Conservation (phyloP, 2,797 vertebrate species). For the Tenualosa ilisha region DNA sequence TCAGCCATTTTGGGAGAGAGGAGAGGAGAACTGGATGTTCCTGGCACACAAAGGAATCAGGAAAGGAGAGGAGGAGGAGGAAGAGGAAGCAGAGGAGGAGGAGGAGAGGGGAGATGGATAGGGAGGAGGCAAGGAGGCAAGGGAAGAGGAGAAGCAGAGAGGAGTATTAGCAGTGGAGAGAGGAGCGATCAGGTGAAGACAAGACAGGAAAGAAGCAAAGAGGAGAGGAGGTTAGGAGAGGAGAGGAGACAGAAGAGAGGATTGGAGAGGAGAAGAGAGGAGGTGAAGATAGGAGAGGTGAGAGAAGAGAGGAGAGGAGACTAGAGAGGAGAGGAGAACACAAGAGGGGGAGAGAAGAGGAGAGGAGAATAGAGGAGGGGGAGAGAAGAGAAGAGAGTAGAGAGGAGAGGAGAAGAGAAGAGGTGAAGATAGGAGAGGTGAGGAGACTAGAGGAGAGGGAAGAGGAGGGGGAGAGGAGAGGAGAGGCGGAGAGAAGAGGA, state of each 20-base stretch:
- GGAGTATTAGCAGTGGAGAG: background rate
- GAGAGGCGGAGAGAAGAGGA: background rate
- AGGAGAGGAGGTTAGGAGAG: constrained; percentile 48
- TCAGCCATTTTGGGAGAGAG: constrained; percentile 30
- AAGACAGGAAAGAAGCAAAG: constrained; percentile 26
- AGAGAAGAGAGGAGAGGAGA: constrained; percentile 37
- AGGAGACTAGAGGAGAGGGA: background rate
- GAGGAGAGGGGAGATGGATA: background rate
- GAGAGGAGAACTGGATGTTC: background rate
- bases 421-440: background rate
- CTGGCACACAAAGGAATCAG: background rate
- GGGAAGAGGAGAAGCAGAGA: background rate
- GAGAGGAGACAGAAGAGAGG: background rate
- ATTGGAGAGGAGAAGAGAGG: background rate
- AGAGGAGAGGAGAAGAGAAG: background rate
- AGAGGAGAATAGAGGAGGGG: background rate
- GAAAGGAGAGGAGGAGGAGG: background rate
- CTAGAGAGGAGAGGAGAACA: background rate
- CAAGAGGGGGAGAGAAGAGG: background rate
- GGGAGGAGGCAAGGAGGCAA: background rate
- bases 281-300: constrained; percentile 6
- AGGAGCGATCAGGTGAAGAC: background rate
- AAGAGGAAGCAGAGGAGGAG: background rate
- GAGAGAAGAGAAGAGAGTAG: background rate
- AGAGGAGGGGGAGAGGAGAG: background rate